Percentiles rank a stretch among this genome's conserved stretches.
These are phyloP conservation scores for Tautogolabrus adspersus DNA, from an alignment of 2,113 vertebrate species.

Conservation along the genomic window DNA sequence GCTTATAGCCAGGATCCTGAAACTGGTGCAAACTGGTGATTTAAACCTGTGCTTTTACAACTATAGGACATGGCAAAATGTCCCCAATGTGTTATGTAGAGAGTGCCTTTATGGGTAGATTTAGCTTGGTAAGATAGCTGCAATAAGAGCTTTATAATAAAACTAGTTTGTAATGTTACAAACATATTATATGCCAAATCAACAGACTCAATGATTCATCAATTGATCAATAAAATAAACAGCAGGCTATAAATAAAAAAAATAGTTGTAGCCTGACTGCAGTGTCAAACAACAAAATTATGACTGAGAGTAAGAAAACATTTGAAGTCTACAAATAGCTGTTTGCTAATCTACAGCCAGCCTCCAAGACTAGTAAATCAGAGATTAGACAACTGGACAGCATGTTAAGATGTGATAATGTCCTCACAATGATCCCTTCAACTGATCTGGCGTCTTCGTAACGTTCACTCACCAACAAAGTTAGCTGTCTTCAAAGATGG, in stretches of 20 bases:
- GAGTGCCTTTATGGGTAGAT: not conserved
- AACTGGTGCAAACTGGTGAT: not conserved
- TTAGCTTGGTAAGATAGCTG: not conserved
- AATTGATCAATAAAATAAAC: not conserved
- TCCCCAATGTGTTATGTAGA: not conserved
- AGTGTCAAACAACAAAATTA: not conserved
- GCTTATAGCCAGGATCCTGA: not conserved
- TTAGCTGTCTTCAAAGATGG: conserved; percentile 47
- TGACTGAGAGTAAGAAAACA: conserved; percentile 6
- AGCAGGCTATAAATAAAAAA: not conserved
- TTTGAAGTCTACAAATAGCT: conserved; percentile 32
- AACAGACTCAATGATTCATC: not conserved
- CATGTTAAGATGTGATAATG: conserved; percentile 48
- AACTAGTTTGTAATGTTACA: too few species aligned
- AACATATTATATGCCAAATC: too few species aligned
- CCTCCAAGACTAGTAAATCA: conserved; percentile 38
- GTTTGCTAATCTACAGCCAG: conserved; percentile 49
- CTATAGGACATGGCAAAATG: too few species aligned
- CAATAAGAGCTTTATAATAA: not conserved
- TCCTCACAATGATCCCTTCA: conserved; percentile 66
- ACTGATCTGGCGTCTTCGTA: conserved; percentile 40
- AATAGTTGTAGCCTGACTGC: not conserved
- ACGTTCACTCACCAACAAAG: conserved; percentile 13
- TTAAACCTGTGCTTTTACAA: not conserved
- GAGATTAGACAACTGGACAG: conserved; percentile 58